Evolutionary conservation across 2,113 vertebrate genomes (phyloP).

Genomic region (Tauraco erythrolophus): DNA sequence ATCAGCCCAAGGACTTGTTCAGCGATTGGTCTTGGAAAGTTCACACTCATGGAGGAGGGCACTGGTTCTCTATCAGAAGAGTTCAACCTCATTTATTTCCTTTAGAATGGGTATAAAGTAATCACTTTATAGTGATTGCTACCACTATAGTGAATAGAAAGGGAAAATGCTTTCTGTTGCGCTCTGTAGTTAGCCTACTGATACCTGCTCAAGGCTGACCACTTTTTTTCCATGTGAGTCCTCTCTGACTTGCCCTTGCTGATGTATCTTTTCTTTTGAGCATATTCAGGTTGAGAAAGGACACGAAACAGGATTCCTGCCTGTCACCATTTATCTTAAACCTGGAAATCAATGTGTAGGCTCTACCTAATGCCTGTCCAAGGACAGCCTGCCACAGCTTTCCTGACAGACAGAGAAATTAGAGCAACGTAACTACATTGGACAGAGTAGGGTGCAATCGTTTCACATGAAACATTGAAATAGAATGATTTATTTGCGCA

Average conservation of each 20-base stretch:
- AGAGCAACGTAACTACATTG: neutral
- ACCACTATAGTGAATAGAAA: neutral
- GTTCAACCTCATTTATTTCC: neutral
- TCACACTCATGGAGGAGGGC: neutral
- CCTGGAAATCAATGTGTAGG: neutral
- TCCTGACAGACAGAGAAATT: neutral
- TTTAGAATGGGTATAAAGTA: neutral
- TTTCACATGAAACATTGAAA: neutral
- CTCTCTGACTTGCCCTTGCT: neutral
- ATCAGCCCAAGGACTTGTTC: neutral
- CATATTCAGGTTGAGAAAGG: neutral
- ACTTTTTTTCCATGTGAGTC: neutral
- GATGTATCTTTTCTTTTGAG: neutral
- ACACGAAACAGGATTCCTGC: neutral
- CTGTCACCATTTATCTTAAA: neutral
- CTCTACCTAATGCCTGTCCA: neutral
- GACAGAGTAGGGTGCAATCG: neutral
- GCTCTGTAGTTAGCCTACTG: neutral
- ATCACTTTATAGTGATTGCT: no score
- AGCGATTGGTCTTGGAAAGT: neutral
- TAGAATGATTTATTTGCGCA: neutral
- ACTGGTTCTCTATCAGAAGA: neutral
- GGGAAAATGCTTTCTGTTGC: neutral
- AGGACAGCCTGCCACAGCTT: neutral
- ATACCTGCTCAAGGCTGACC: neutral